Percentiles rank a stretch among this genome's conserved stretches.
Conservation (phyloP, 2,113 vertebrate genomes). For the Sylvia atricapilla region DNA sequence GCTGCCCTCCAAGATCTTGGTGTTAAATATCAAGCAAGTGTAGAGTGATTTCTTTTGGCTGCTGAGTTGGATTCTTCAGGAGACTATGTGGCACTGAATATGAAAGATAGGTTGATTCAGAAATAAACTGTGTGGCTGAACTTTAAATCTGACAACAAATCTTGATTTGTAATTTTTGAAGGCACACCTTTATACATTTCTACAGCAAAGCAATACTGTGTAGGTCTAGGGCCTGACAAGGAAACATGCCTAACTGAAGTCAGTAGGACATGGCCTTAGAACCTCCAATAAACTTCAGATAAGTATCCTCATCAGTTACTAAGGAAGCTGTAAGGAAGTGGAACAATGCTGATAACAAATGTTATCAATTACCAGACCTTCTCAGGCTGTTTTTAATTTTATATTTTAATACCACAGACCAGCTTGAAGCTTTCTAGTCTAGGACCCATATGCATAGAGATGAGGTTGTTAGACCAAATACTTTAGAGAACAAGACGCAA, state of each 20-base stretch:
- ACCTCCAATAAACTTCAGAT: not conserved
- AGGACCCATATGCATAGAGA: not conserved
- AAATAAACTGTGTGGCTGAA: not conserved
- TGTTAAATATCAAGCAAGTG: constrained; percentile 4
- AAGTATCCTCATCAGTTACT: not conserved
- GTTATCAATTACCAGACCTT: not conserved
- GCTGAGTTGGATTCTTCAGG: not conserved
- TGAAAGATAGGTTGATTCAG: not conserved
- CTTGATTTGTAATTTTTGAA: not conserved
- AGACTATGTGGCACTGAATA: not conserved
- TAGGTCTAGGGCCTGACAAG: not conserved
- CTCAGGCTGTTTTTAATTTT: not conserved
- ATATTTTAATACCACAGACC: not conserved
- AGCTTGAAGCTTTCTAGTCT: not conserved
- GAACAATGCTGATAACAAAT: not conserved
- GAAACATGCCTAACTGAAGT: not conserved
- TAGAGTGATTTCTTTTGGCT: constrained; percentile 45
- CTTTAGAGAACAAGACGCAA: not conserved
- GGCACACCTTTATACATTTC: not conserved
- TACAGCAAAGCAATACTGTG: not conserved
- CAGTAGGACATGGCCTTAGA: not conserved
- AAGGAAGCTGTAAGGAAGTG: not conserved
- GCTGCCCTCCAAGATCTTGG: not conserved
- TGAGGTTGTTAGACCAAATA: not conserved
- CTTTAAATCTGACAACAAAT: not conserved